Evolutionary conservation across 1,140 invertebrate species (phyloP), one percentile per base, ranked within the genome.

Genomic region (Sinella curviseta): DNA sequence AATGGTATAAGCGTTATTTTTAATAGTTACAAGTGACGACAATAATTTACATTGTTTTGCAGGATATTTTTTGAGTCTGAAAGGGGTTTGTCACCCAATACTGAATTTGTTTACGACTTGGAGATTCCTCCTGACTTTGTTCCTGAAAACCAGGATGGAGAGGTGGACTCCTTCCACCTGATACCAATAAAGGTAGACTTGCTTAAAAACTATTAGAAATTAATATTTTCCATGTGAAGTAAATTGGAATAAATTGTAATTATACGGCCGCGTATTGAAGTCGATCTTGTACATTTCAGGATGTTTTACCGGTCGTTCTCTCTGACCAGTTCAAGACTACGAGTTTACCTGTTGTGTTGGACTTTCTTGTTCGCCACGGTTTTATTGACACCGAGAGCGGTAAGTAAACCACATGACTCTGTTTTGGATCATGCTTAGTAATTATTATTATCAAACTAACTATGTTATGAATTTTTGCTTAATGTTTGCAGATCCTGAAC

Each of bases 61-160:
- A 94, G 93, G 83, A 94, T 97, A 85, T 96, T 94, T 85, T 96
- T 94, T 86, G 94, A 97, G 88, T 95, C 94, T 86, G 94, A 96
- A 86, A 89, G 94, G 84, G 97, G 96, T 0, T 87, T 98, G 30
- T 96, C 96, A 85, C 95, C 96, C 26, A 97, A 97, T 85, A 96
- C 94, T 20, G 94, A 97, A 87, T 98, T 96, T 88, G 92, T 97
- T n/a, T 97, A 93, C 87, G 97, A 98, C 87, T 89, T 98, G 81
- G 94, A 97, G 88, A 87, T 98, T 75, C 95, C 97, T 17, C 84
- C 91, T 26, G 94, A 97, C 85, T 98, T 97, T 89, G 88, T 92
- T 74, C 96, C 97, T 20, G 91, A 91, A 80, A 97, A 97, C 86
- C 91, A 93, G 78, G 97, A 98, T 88, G 95, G 96, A 67, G 96